Conservation (phyloP, 2,888 invertebrate genomes). For the Mythimna ferrago region DNA sequence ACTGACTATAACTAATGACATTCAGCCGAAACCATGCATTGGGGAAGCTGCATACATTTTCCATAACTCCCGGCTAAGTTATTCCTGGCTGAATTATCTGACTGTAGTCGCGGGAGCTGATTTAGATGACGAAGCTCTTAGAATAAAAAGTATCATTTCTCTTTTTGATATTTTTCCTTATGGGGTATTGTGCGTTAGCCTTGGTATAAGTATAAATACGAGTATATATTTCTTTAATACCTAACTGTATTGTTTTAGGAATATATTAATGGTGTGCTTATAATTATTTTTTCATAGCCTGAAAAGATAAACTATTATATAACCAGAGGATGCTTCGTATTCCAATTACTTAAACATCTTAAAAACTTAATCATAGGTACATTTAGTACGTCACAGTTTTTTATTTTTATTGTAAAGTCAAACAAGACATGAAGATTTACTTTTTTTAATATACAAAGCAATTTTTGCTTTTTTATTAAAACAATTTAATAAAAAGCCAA, state of each 20-base stretch:
- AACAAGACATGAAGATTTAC: too few species aligned
- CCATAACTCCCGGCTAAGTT: slow-evolving; percentile 49
- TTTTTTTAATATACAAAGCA: background rate
- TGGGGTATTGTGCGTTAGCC: background rate
- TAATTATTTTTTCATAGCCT: too few species aligned
- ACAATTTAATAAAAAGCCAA: background rate
- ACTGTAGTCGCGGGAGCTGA: slow-evolving; percentile 15
- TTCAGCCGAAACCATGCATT: slow-evolving; percentile 44
- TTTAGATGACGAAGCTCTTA: slow-evolving; percentile 26
- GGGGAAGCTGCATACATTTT: slow-evolving; percentile 55
- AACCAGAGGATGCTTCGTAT: too few species aligned
- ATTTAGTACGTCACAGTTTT: too few species aligned
- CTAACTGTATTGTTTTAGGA: too few species aligned
- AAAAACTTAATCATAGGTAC: too few species aligned
- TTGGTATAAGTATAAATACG: background rate
- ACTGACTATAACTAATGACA: slow-evolving; percentile 48
- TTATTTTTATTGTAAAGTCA: too few species aligned
- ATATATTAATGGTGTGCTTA: too few species aligned
- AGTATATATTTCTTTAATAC: too few species aligned
- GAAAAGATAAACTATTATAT: too few species aligned
- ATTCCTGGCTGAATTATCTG: slow-evolving; percentile 47
- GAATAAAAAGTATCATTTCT: slow-evolving; percentile 30
- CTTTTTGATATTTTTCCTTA: slow-evolving; percentile 18
- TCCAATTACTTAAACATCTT: too few species aligned
- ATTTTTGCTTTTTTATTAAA: background rate